These are phyloP conservation scores for Brienomyrus brachyistius DNA, from an alignment of 2,113 vertebrate genomes.

Conservation along the genomic window DNA sequence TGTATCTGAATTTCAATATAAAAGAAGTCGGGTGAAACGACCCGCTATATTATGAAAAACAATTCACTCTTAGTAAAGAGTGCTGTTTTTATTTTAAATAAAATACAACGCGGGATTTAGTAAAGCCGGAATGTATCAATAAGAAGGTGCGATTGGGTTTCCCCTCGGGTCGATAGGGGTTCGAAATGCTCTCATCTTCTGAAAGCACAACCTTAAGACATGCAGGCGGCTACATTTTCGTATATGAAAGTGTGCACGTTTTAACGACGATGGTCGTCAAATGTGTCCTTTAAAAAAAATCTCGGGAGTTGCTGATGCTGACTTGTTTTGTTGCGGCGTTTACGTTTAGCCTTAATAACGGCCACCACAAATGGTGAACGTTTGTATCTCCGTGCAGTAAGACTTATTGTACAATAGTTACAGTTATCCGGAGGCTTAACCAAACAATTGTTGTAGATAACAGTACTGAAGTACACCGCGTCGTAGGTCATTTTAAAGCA, in stretches of 20 bases:
- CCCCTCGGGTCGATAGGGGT: not conserved
- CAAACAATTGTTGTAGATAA: not conserved
- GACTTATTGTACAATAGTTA: conserved; percentile 4
- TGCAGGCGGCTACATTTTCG: not conserved
- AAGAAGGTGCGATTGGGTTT: not conserved
- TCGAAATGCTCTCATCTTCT: not conserved
- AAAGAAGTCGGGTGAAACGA: not conserved
- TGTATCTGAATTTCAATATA: not conserved
- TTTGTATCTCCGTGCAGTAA: not conserved
- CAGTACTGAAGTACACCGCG: not conserved
- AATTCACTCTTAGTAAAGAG: not conserved
- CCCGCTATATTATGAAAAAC: not conserved
- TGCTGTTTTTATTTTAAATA: not conserved
- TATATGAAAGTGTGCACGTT: not conserved
- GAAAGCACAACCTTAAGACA: not conserved
- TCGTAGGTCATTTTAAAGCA: not conserved
- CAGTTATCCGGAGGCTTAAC: not conserved
- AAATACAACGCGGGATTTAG: not conserved
- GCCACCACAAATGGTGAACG: conserved; percentile 4
- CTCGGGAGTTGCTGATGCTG: conserved; percentile 21
- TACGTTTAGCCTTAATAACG: conserved; percentile 8
- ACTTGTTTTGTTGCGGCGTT: conserved; percentile 23
- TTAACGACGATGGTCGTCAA: not conserved
- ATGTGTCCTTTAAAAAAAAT: not conserved
- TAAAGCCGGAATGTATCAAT: not conserved